phyloP scores from a whole-genome alignment of 2,113 vertebrate species.

The Pollimyrus isidori region DNA sequence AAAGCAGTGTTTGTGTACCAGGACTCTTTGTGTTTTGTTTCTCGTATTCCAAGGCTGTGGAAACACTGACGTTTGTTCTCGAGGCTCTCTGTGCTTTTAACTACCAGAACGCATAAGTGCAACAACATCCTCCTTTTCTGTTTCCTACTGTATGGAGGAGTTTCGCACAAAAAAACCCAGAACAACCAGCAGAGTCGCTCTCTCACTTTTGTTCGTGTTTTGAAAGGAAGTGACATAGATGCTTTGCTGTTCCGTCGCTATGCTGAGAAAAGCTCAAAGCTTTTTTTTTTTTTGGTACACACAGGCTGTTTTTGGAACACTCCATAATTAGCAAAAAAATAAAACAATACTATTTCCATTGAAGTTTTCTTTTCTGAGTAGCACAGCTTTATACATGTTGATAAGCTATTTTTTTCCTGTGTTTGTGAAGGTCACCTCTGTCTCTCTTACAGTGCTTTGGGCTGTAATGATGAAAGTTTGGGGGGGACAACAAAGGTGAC shows the following conservation, averaged over 20 bases:
- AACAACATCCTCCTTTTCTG: not conserved
- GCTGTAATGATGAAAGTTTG: slow-evolving; percentile 1
- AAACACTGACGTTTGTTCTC: not conserved
- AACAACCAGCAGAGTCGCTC: not conserved
- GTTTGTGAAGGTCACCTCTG: not conserved
- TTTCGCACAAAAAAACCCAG: not conserved
- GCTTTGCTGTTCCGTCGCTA: slow-evolving; percentile 18
- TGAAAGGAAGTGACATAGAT: slow-evolving; percentile 18
- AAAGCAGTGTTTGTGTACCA: not conserved
- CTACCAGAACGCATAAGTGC: not conserved
- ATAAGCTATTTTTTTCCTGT: not conserved
- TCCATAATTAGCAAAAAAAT: slow-evolving; percentile 6
- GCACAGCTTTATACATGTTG: not conserved
- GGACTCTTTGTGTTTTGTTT: slow-evolving; percentile 3
- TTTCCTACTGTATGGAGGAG: slow-evolving; percentile 18
- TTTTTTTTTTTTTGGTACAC: not conserved
- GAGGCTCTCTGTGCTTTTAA: not conserved
- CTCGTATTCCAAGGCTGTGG: slow-evolving; percentile 11
- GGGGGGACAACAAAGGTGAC: slow-evolving; percentile 5
- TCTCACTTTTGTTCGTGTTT: slow-evolving; percentile 14
- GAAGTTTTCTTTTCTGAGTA: not conserved
- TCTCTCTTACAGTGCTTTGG: not conserved
- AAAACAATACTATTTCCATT: slow-evolving; percentile 10
- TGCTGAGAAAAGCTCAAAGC: slow-evolving; percentile 12
- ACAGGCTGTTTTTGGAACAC: not conserved